A percentile compares a stretch with the other conserved stretches of the same genome.
Evolutionary conservation across 2,797 vertebrate species (phyloP).

Genomic region (Cossypha heuglini): DNA sequence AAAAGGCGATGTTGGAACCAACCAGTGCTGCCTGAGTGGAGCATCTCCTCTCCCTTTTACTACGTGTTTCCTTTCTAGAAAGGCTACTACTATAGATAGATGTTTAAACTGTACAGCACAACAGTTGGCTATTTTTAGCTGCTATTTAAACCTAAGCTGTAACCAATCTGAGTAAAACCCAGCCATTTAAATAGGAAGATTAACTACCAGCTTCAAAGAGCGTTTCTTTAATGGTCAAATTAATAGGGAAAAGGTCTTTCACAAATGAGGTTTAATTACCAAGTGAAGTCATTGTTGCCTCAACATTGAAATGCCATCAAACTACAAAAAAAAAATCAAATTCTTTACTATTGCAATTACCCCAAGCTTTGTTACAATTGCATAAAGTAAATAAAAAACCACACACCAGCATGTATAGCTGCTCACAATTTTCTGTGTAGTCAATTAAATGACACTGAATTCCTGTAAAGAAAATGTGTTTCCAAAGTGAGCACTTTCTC

Average conservation of each 20-base stretch:
- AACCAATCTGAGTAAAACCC: slow-evolving; percentile 57
- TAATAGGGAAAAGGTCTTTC: slow-evolving; percentile 54
- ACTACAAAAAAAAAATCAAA: background rate
- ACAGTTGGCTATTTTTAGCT: slow-evolving; percentile 53
- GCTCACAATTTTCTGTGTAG: background rate
- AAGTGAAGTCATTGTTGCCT: slow-evolving; percentile 50
- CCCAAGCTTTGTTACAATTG: background rate
- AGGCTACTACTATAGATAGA: slow-evolving; percentile 43
- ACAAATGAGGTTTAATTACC: slow-evolving; percentile 48
- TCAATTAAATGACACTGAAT: background rate
- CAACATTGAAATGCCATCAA: slow-evolving; percentile 7
- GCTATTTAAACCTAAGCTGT: slow-evolving; percentile 58
- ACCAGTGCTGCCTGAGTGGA: background rate
- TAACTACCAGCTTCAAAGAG: slow-evolving; percentile 55
- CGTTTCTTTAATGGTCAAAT: slow-evolving; percentile 47
- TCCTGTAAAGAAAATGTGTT: background rate
- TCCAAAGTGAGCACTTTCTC: background rate
- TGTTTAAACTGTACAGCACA: slow-evolving; percentile 37
- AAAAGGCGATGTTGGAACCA: background rate
- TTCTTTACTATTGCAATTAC: background rate
- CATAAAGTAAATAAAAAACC: background rate
- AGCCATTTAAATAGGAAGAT: slow-evolving; percentile 57
- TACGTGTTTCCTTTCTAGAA: slow-evolving; percentile 23
- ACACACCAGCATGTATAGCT: background rate
- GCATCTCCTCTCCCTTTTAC: background rate